Evolutionary conservation across 1,140 invertebrate genomes (phyloP), one percentile per base, ranked within the genome.

Genomic region (Trichogramma pretiosum): DNA sequence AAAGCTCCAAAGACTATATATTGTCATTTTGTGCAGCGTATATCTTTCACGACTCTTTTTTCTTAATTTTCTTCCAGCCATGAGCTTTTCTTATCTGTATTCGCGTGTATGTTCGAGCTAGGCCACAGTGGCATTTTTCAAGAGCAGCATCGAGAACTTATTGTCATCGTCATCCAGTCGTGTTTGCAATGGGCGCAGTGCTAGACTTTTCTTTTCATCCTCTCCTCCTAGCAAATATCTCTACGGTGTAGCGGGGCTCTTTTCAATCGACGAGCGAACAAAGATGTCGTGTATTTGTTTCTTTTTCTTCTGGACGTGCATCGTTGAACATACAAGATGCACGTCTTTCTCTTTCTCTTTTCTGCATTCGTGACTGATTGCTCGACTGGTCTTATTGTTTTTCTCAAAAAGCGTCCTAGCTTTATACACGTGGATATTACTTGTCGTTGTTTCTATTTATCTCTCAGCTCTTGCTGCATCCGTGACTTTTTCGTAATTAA

Each of bases 51-150:
- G 45, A 39, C 38, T 33, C 50, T 56, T 57, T 55, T 46, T 46
- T 54, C 50, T 56, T 56, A 60, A 52, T 46, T 57, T 52, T 54
- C 57, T 56, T 45, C 46, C 48, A 57, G 56, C 50, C 49, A n/a
- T 48, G 54, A 59, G 44, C 3, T 17, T 26, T 48, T 47, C 37
- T 40, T 48, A 40, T 48, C 26, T 28, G 26, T 7, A 9, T 28
- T 28, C 26, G 13, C 26, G 26, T 7, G 7, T 7, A 28, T 7
- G 7, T 13, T 13, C 26, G 26, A 9, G 7, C 26, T 13, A 9
- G 7, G 26, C 7, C n/a, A 21, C 19, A 9, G 11, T 5, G 19
- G 22, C 21, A 18, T 3, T 22, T 33, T 33, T 33, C 34, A 11
- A 11, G 16, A 18, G 37, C n/a, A 23, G 32, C 30, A 35, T 35